Evolutionary conservation across 64 coral and sea anemone genomes (phyloP).

Genomic region (Cladopsammia gracilis): DNA sequence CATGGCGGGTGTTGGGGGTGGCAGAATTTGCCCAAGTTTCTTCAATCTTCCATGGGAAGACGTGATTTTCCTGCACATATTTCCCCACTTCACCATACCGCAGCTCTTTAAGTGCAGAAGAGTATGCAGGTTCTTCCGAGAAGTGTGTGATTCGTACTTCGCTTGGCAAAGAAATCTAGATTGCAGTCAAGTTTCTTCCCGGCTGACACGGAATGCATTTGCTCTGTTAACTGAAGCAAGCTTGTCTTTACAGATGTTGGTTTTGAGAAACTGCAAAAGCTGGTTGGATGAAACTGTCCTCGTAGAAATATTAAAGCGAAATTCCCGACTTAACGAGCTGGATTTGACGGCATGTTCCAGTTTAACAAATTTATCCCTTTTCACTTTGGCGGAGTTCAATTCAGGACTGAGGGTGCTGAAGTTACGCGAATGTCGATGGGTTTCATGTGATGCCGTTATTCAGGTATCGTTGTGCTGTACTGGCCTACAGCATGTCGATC

Average conservation of each 20-base stretch:
- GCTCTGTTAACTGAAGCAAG: slow-evolving; percentile 62
- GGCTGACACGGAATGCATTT: slow-evolving; percentile 70
- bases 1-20: slow-evolving; percentile 55
- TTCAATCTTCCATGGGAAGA: slow-evolving; percentile 87
- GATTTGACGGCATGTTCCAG: slow-evolving; percentile 87
- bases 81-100: slow-evolving; percentile 67
- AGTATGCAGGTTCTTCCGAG: slow-evolving; percentile 72
- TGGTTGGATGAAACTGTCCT: slow-evolving; percentile 67
- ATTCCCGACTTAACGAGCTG: slow-evolving; percentile 49
- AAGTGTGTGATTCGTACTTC: slow-evolving; percentile 81
- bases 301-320: slow-evolving; percentile 69
- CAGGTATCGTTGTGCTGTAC: slow-evolving; percentile 77
- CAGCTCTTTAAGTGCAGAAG: slow-evolving; percentile 75
- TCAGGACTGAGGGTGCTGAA: slow-evolving; percentile 55
- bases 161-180: slow-evolving; percentile 71
- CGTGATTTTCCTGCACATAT: slow-evolving; percentile 82
- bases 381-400: slow-evolving; percentile 69
- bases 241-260: slow-evolving; percentile 65
- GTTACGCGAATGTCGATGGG: slow-evolving; percentile 92
- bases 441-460: slow-evolving; percentile 77
- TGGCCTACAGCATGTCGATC: slow-evolving; percentile 74
- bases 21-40: slow-evolving; percentile 8
- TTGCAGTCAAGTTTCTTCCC: slow-evolving; percentile 45
- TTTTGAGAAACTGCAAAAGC: slow-evolving; percentile 88
- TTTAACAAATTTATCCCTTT: slow-evolving; percentile 75